Evolutionary conservation across 2,888 invertebrate species (phyloP), one percentile per base, ranked within the genome.

Genomic region (Eristalis tenax): DNA sequence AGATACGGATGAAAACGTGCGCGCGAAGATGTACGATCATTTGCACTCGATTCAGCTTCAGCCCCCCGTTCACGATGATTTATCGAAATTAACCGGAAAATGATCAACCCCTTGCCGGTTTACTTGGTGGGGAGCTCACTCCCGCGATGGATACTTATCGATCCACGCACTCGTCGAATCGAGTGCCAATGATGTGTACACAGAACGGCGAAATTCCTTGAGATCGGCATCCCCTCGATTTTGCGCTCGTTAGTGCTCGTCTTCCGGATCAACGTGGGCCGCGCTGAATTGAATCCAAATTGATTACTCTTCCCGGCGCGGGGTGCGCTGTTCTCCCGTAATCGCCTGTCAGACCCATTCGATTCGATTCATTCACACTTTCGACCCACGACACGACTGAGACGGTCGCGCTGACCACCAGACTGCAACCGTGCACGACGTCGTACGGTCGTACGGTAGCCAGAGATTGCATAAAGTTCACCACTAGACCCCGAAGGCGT

Each of bases 351-450:
- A 8, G 43, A 79, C 63, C 74, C 75, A 5, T 79, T 83, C 68
- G 56, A 70, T 79, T 75, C 6, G 61, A 69, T 74, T 64, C 57
- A 85, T 85, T 85, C 81, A 85, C 81, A 85, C 85, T 85, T 81
- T 73, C 63, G 59, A 71, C 4, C 32, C 59, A 18, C 71, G 40
- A 61, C 61, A 43, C 59, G 23, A 61, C 59, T 18, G 59, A 61
- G 22, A 22, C 13, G 59, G 26, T 59, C 13, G 26, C 13, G 26
- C 68, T 18, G 69, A 63, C 50, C 35, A 61, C 59, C 23, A 70
- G 50, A 50, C 50, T 50, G 50, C 50, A 50, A 18, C 50, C 35
- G 32, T 28, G 32, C 32, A 6, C 43, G 11, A 65, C 64, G 57
- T 38, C 15, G 11, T 43, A 4, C 6, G 57, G 8, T 4, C 18